Evolutionary conservation across 2,888 invertebrate species (phyloP), one percentile per base, ranked within the genome.

Genomic region (Hymenopus coronatus): DNA sequence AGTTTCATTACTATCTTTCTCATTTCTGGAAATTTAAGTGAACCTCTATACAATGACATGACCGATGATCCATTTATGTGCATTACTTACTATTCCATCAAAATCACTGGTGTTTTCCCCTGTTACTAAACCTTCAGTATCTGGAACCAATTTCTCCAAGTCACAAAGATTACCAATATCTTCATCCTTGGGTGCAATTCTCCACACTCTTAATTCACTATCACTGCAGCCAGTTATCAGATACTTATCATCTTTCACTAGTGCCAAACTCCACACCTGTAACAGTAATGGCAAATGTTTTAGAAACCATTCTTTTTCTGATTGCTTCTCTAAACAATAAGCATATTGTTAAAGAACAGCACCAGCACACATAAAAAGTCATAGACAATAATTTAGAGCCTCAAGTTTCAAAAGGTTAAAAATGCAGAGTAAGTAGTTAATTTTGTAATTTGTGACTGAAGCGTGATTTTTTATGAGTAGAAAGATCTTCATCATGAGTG

Each of bases 151-250:
- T 81, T 85, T 88, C 20, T 86, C 85, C 14, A 88, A 46, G 20
- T 90, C 91, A 6, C 91, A 91, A 25, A 87, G 15, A 28, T 90
- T 89, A 1, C 90, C 91, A 30, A 90, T 83, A 8, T 84, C 87
- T 33, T 89, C 84, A 90, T 95, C 94, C 3, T 94, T 94, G 92
- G 95, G 95, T 89, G 94, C 94, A 27, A 98, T 93, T 92, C 96
- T 96, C 96, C 98, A 99, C 0, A 99, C 97, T 91, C 96, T 94
- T 90, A 99, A 94, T 92, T 97, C 97, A 91, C 96, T 96, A 92
- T 98, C 98, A 90, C 96, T 96, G 91, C 97, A 96, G 28, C 98
- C 99, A 14, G 98, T 97, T n/a, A 99, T 95, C 91, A 99, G 94
- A 91, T 97, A 96, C 86, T 95, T 95, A 92, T 97, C 97, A 92